A percentile compares a stretch with the other conserved stretches of the same genome.
These are phyloP conservation scores for Ceyx melanurus DNA, from an alignment of 2,113 vertebrate genomes.

Conservation along the genomic window DNA sequence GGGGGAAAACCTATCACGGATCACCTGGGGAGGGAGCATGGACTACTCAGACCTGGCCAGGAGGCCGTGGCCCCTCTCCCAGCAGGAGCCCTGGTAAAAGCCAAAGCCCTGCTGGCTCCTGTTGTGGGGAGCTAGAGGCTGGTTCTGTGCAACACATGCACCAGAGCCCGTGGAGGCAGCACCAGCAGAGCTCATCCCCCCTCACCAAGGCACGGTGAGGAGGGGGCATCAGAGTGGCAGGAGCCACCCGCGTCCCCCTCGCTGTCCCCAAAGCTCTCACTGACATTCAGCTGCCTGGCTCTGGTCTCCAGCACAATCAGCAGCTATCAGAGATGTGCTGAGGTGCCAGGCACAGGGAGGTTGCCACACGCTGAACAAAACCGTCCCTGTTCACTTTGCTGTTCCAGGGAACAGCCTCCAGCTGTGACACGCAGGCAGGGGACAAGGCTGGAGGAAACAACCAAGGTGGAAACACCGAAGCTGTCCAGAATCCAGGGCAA, in stretches of 20 bases:
- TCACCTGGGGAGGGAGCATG: neutral
- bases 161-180: neutral
- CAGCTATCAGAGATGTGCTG: neutral
- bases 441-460: neutral
- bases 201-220: accelerated
- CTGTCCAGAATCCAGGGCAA: neutral
- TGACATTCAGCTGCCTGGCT: neutral
- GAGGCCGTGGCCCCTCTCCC: neutral
- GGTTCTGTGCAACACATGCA: neutral
- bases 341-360: neutral
- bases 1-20: neutral
- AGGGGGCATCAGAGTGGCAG: accelerated
- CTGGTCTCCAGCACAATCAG: neutral
- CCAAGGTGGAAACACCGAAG: neutral
- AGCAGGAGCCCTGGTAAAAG: neutral
- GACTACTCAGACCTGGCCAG: neutral
- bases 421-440: neutral
- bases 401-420: accelerated
- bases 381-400: neutral
- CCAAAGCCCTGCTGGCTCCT: neutral
- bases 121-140: neutral
- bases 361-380: neutral
- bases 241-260: neutral
- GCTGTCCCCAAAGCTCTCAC: neutral
- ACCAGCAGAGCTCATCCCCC: accelerated